phyloP scores from a whole-genome alignment of 2,888 invertebrate species.

The Rhagonycha fulva region DNA sequence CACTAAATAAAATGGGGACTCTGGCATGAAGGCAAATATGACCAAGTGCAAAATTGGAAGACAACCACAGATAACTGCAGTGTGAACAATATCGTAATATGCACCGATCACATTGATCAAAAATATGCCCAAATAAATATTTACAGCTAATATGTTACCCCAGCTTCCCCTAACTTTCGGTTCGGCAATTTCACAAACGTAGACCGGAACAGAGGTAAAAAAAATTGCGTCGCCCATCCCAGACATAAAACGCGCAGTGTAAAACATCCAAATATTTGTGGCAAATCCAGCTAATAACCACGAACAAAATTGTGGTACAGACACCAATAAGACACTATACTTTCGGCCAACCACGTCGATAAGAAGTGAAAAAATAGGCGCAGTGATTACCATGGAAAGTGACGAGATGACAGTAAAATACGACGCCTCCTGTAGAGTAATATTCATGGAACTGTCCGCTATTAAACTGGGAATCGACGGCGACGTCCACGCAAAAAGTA shows the following conservation, averaged over 20 bases:
- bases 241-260: constrained; percentile 39
- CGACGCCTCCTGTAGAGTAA: constrained; percentile 7
- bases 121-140: constrained; percentile 40
- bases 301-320: constrained; percentile 12
- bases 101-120: constrained; percentile 57
- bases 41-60: neutral
- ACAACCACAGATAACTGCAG: constrained; percentile 4
- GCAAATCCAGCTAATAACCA: constrained; percentile 39
- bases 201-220: constrained; percentile 41
- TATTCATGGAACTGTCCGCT: constrained; percentile 1
- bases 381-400: neutral
- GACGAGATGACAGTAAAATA: neutral
- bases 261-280: constrained; percentile 40
- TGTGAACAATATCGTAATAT: neutral
- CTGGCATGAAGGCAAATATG: constrained; percentile 60
- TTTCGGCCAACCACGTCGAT: neutral
- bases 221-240: constrained; percentile 42
- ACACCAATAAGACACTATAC: neutral
- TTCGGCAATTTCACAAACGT: constrained; percentile 46
- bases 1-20: constrained; percentile 47
- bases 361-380: neutral
- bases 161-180: constrained; percentile 44
- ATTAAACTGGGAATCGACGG: constrained; percentile 22
- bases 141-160: constrained; percentile 42
- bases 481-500: constrained; percentile 29